Conservation (phyloP, 2,113 vertebrate genomes). For the Varanus komodoensis region DNA sequence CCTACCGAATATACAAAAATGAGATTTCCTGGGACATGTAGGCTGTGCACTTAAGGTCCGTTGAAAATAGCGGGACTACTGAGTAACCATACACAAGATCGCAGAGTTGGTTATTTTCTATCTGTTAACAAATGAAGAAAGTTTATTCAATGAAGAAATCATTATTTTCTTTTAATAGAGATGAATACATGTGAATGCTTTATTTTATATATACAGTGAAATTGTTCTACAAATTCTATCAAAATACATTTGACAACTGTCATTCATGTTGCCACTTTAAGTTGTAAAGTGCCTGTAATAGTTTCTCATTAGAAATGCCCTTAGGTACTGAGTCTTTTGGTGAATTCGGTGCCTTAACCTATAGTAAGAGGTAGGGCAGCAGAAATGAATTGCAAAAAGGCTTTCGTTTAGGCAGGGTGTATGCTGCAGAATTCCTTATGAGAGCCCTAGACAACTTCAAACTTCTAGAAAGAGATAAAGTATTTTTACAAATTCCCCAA, state of each 20-base stretch:
- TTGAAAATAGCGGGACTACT: too few species aligned
- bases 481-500: slow-evolving; percentile 28
- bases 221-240: slow-evolving; percentile 4
- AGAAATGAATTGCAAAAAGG: slow-evolving; percentile 13
- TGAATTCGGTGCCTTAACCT: slow-evolving; percentile 14
- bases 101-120: background rate
- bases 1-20: slow-evolving; percentile 12
- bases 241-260: background rate
- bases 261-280: background rate
- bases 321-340: background rate
- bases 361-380: background rate
- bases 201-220: accelerated
- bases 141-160: slow-evolving; percentile 46
- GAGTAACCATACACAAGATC: background rate
- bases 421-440: background rate
- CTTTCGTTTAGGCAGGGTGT: slow-evolving; percentile 17
- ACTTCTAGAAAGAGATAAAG: background rate
- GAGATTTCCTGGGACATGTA: background rate
- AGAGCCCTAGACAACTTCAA: background rate
- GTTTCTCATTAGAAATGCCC: slow-evolving; percentile 13
- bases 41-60: background rate
- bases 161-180: background rate
- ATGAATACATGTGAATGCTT: slow-evolving; percentile 24
- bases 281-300: background rate
- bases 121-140: slow-evolving; percentile 32